Base-by-base conservation (phyloP, 2,113 vertebrate species). In the Phocoena sinus region DNA sequence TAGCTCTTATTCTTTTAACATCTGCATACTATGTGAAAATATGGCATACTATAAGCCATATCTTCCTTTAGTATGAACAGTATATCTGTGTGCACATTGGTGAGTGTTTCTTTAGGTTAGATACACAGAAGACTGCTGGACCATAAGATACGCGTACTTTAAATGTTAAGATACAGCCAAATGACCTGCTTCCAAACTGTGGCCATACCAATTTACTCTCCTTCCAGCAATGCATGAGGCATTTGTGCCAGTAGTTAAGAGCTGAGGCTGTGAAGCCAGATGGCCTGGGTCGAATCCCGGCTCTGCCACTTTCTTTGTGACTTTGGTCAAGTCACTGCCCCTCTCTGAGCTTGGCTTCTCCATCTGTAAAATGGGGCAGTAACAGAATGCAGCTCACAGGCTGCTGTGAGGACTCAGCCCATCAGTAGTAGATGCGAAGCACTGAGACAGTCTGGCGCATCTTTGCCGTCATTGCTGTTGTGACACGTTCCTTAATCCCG, bases 11-110 rank as follows among this genome's bases (percentile, higher is more conserved):
- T 70, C 84, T 70, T 26, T 56, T 26, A 63, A 44, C n/a, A 41
- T n/a, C 85, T 73, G 20, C 15, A 0, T 81, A 14, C 26, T 74
- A 0, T n/a, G 65, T 67, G 58, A 5, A 60, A 58, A 3, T 0
- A 25, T n/a, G 74, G 47, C 74, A 6, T 3, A 21, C 31, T n/a
- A 3, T 36, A 17, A 74, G 28, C 60, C n/a, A 4, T 44, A 0
- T 50, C 53, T 74, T 53, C n/a, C 44, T 89, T n/a, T 41, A 28
- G 15, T 2, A 0, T 63, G n/a, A 82, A 44, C 53, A 73, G 67
- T 28, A 1, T 47, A 6, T 31, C 38, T 36, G 0, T 25, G 23
- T 33, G 23, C 21, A 36, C n/a, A 11, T 0, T 4, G 38, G 0
- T 25, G 25, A 41, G 26, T 58, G 31, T 82, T 65, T 65, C 62